Base-by-base conservation (phyloP, 2,113 vertebrate genomes). In the Heterotilapia buettikoferi region DNA sequence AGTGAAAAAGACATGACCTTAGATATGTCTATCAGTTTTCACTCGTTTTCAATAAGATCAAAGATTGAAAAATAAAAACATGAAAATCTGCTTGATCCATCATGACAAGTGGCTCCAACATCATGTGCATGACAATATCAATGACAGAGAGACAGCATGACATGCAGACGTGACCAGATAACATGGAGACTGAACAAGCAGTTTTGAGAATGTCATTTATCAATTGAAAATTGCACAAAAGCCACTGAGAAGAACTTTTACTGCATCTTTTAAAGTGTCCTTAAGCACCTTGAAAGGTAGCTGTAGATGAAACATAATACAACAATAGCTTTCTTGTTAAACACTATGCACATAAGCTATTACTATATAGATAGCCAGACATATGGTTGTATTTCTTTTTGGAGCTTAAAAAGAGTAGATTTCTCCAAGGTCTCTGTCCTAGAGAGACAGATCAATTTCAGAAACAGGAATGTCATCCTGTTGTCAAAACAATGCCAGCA, bases 401-500 rank as follows among this genome's bases (percentile, higher is more conserved):
- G 21, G 14, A 13, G 8, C 2, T 7, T 21, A 61, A 59, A 38
- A 33, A 87, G 80, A 59, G n/a, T 59, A 73, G 6, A 56, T 84
- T 85, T 80, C 26, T 80, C 40, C 16, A 26, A 59, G 26, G 57
- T 18, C 66, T 78, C 24, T 68, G 71, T 85, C 57, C 11, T 18
- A 83, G 31, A 71, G 38, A 83, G 53, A 86, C 50, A 88, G 80
- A 93, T 92, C 87, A 57, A 84, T 94, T 90, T 87, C 81, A 87
- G 85, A 89, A 81, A 73, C 33, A 50, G 14, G 33, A 29, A 63
- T 86, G 88, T 33, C 83, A 86, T 84, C 87, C 73, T 78, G 47
- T 78, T 90, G 89, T 93, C 92, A 84, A 90, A 92, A 92, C 88
- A 89, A 86, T 52, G 91, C 88, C 85, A 90, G 88, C 53, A 91